A percentile compares a stretch with the other conserved stretches of the same genome.
Evolutionary conservation across 2,888 invertebrate species (phyloP).

Genomic region (Stenichneumon culpator): DNA sequence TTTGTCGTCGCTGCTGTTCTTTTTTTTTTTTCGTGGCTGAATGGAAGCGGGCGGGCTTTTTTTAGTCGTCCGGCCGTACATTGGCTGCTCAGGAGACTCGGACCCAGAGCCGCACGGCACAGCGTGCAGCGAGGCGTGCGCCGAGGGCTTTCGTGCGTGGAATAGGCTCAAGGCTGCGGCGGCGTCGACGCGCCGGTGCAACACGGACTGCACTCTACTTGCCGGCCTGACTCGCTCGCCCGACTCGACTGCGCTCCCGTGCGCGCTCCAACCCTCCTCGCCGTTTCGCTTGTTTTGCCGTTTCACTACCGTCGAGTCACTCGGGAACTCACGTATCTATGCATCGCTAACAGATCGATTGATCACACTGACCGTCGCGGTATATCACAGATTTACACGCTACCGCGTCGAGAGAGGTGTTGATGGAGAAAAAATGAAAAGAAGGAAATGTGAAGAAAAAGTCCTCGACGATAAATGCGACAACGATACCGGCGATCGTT

Average conservation of each 20-base stretch:
- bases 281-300: background rate
- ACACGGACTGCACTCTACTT: conserved; percentile 70
- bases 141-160: conserved; percentile 85
- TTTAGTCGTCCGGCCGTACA: conserved; percentile 29
- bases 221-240: conserved; percentile 39
- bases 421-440: background rate
- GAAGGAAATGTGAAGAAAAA: conserved; percentile 39
- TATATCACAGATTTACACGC: background rate
- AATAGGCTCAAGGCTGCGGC: conserved; percentile 85
- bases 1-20: conserved; percentile 44
- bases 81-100: conserved; percentile 31
- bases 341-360: conserved; percentile 9
- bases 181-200: conserved; percentile 75
- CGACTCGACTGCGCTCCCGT: conserved; percentile 20
- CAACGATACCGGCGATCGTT: conserved; percentile 53
- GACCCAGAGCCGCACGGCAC: conserved; percentile 72
- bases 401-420: conserved; percentile 1
- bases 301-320: background rate
- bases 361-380: conserved; percentile 14
- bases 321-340: background rate
- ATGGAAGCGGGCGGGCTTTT: conserved; percentile 46
- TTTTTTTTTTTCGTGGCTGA: conserved; percentile 15
- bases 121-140: conserved; percentile 84
- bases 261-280: conserved; percentile 14
- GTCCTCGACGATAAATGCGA: conserved; percentile 57